Percentiles rank a stretch among this genome's conserved stretches.
These are phyloP conservation scores for Malaclemys terrapin DNA, from an alignment of 2,113 vertebrate genomes.

Conservation along the genomic window DNA sequence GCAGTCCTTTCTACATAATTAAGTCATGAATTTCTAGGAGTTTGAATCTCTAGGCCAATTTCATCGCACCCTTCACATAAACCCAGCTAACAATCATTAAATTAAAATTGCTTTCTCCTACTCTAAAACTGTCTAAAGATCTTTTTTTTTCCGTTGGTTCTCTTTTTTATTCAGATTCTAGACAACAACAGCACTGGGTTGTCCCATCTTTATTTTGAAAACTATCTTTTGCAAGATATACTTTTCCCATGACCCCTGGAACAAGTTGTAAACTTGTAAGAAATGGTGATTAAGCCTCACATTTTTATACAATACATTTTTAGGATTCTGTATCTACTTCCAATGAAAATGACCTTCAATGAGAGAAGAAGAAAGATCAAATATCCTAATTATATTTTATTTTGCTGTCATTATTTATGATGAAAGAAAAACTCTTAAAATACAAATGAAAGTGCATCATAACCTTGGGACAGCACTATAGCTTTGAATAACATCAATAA, in stretches of 20 bases:
- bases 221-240: conserved; percentile 82
- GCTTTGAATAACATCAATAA: conserved; percentile 57
- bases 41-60: conserved; percentile 79
- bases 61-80: conserved; percentile 80
- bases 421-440: conserved; percentile 65
- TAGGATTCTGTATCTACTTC: conserved; percentile 78
- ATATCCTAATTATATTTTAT: conserved; percentile 56
- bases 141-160: conserved; percentile 68
- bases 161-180: conserved; percentile 69
- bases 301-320: conserved; percentile 82
- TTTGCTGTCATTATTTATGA: conserved; percentile 48
- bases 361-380: conserved; percentile 59
- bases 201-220: conserved; percentile 76
- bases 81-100: conserved; percentile 75
- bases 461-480: neutral
- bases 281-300: conserved; percentile 82
- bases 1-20: conserved; percentile 77
- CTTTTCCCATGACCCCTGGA: conserved; percentile 80
- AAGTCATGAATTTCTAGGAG: conserved; percentile 80
- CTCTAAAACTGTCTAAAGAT: conserved; percentile 43
- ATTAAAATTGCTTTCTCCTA: conserved; percentile 77
- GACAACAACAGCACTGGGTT: conserved; percentile 74
- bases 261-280: conserved; percentile 83
- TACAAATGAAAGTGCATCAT: conserved; percentile 41
- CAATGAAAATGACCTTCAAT: conserved; percentile 82